These are phyloP conservation scores for Bradysia coprophila DNA, from an alignment of 1,140 invertebrate species.

Conservation along the genomic window DNA sequence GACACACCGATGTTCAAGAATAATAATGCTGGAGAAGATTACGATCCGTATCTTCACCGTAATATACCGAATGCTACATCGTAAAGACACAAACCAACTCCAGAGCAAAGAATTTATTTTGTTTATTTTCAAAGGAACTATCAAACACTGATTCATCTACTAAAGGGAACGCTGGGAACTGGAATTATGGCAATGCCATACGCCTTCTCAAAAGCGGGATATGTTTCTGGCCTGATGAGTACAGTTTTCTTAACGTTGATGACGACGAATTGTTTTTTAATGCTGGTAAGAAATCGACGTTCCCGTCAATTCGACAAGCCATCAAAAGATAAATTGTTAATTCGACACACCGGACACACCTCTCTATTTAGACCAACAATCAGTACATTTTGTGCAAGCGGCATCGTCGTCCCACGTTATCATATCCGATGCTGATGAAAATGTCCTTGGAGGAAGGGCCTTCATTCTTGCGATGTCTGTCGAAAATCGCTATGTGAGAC, in stretches of 20 bases:
- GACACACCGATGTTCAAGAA: no score
- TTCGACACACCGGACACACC: no score
- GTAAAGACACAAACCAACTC: constrained; percentile 13
- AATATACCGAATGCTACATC: constrained; percentile 21
- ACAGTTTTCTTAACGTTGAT: constrained; percentile 37
- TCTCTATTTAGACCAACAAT: no score
- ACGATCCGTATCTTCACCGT: constrained; percentile 24
- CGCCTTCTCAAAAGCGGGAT: constrained; percentile 49
- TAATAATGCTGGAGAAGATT: constrained; percentile 18
- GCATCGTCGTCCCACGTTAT: constrained; percentile 31
- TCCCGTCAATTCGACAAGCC: no score
- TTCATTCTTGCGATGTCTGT: constrained; percentile 28
- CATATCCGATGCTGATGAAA: constrained; percentile 44
- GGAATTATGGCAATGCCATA: constrained; percentile 67
- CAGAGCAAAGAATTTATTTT: not conserved
- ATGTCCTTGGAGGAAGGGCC: constrained; percentile 39
- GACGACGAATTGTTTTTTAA: constrained; percentile 44
- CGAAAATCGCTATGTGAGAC: constrained; percentile 34
- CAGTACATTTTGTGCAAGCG: constrained; percentile 37
- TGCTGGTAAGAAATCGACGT: constrained; percentile 31
- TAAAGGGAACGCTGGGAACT: constrained; percentile 57
- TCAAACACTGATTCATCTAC: constrained; percentile 44
- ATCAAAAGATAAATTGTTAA: no score
- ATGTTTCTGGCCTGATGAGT: constrained; percentile 35
- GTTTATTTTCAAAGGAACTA: constrained; percentile 29